Conservation (phyloP, 2,797 vertebrate species). For the Tragopan temminckii region DNA sequence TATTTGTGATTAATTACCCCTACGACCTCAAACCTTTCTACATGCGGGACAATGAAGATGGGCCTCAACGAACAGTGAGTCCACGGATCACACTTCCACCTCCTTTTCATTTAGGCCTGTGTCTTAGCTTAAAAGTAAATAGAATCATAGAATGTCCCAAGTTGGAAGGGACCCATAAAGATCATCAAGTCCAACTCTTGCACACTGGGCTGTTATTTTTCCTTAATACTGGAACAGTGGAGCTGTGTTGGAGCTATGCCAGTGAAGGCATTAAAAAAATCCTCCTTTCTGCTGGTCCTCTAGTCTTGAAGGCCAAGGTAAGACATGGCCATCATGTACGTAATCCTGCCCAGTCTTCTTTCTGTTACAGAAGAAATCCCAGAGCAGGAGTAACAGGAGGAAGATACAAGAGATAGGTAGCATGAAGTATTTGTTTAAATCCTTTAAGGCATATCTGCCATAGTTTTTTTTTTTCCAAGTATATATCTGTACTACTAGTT, state of each 20-base stretch:
- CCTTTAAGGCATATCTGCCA: background rate
- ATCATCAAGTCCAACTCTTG: no score
- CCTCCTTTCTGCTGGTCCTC: no score
- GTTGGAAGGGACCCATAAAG: no score
- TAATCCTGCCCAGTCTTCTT: background rate
- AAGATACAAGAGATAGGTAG: background rate
- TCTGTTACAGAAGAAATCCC: background rate
- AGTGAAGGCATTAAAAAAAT: no score
- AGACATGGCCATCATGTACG: background rate
- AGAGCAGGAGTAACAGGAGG: background rate
- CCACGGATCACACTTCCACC: background rate
- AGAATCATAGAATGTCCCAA: no score
- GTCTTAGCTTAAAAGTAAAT: background rate
- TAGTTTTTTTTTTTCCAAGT: background rate
- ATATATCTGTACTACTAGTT: background rate
- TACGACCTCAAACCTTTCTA: constrained; percentile 96
- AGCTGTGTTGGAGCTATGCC: no score
- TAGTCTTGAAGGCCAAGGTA: background rate
- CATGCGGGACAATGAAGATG: constrained; percentile 92
- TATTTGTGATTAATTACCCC: constrained; percentile 95
- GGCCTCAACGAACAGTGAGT: constrained; percentile 89
- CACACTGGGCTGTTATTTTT: no score
- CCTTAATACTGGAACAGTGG: no score
- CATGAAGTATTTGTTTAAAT: background rate
- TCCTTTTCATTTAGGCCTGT: background rate